Conservation (phyloP, 2,888 invertebrate species). For the Rhodophaea formosa region DNA sequence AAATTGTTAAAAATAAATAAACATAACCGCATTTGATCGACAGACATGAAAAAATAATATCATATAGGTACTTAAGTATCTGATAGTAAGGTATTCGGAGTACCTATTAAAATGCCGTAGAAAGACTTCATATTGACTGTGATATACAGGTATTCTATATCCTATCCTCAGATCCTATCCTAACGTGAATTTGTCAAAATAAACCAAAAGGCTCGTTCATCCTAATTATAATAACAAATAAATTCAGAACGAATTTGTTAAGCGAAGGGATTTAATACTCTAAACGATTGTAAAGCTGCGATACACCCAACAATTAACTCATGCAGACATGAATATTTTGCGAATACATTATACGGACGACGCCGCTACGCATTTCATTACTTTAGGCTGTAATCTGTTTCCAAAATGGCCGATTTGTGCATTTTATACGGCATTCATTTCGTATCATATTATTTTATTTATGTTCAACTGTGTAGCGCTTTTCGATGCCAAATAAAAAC, state of each 20-base stretch:
- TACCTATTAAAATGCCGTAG: too few species aligned
- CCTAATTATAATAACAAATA: constrained; percentile 14
- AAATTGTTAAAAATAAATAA: too few species aligned
- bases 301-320: constrained; percentile 6
- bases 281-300: constrained; percentile 11
- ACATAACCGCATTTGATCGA: too few species aligned
- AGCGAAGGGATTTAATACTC: constrained; percentile 16
- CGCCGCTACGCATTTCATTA: constrained; percentile 13
- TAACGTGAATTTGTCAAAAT: background rate
- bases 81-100: too few species aligned
- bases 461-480: background rate
- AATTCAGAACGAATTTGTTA: constrained; percentile 3
- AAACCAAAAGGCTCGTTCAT: background rate
- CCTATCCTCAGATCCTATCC: too few species aligned
- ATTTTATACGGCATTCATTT: constrained; percentile 37
- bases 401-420: constrained; percentile 12
- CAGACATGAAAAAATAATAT: too few species aligned
- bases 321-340: constrained; percentile 11
- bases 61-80: too few species aligned
- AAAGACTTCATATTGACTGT: too few species aligned
- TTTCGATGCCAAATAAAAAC: background rate
- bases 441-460: constrained; percentile 26
- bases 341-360: constrained; percentile 3
- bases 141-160: too few species aligned
- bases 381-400: constrained; percentile 9